Base-by-base conservation (phyloP, 2,797 vertebrate species). In the Toxotes lorentzi region DNA sequence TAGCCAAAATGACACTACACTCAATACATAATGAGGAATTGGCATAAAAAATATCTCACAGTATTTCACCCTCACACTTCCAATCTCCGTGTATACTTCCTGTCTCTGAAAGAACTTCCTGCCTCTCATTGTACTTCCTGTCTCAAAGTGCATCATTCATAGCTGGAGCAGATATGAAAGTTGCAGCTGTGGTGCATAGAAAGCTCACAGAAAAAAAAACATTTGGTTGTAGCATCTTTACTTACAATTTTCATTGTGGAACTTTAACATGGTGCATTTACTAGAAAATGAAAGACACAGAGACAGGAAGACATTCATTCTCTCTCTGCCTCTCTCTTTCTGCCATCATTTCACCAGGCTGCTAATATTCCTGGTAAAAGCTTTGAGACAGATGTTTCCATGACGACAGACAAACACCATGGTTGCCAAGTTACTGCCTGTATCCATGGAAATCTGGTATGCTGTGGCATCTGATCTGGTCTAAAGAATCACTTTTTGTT, bases 381-480 rank as follows among this genome's bases (percentile, higher is more conserved):
- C 76, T 65, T 5, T 40, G 53, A 86, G 65, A 85, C 73, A 70
- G 58, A 68, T 48, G 86, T 91, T 90, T 85, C 91, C 89, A 89
- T 87, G 88, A 79, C 86, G 21, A 93, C 89, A 87, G 90, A 87
- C 88, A 88, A 89, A 90, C 88, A 67, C 70, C 34, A 51, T 13
- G 65, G 91, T 92, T 92, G 89, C 90, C 83, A 82, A 82, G 91
- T 63, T 84, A 91, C 90, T 60, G 69, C 60, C 40, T 19, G 90
- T 89, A 88, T 88, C 89, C 85, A 92, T 74, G 4, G 84, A 84
- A 94, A 90, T 93, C 68, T 83, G 79, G 70, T 89, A 51, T 70
- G 61, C 50, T 10, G 50, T 78, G 56, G 71, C 56, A 85, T 76
- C 72, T 81, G 40, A 85, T 83, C 8, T 86, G 85, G 59, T 90